Percentiles rank a stretch among this genome's conserved stretches.
phyloP scores from a whole-genome alignment of 35 echinoderm and acorn worm species.

The Heliocidaris tuberculata region DNA sequence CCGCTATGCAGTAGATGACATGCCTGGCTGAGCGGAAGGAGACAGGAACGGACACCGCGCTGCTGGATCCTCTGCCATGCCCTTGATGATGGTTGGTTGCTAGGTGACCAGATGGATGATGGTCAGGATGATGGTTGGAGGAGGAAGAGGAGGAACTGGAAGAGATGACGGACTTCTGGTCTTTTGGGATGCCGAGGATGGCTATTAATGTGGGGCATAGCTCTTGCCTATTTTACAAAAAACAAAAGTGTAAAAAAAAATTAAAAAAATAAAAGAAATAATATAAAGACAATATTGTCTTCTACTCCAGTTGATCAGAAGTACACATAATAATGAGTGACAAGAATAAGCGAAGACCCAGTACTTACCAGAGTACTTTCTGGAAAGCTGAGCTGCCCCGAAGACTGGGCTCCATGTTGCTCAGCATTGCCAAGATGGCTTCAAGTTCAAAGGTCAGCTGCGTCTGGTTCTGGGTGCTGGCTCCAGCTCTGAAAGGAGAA shows the following conservation, averaged over 20 bases:
- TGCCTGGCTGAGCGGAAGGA: constrained; percentile 66
- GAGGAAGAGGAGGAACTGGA: constrained; percentile 55
- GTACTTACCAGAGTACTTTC: constrained; percentile 82
- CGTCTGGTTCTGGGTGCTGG: constrained; percentile 63
- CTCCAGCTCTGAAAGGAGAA: constrained; percentile 28
- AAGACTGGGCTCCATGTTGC: constrained; percentile 62
- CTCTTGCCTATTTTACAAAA: constrained; percentile 69
- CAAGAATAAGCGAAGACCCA: not conserved
- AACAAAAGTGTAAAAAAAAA: not conserved
- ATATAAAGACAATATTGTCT: not conserved
- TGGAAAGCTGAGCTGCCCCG: constrained; percentile 69
- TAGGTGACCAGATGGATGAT: constrained; percentile 35
- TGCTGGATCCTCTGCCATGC: constrained; percentile 88
- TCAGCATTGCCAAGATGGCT: constrained; percentile 73
- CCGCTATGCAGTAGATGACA: constrained; percentile 82
- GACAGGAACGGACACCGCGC: constrained; percentile 63
- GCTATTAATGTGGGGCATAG: constrained; percentile 91
- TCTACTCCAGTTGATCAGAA: not conserved
- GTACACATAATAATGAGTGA: not conserved
- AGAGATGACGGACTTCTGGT: constrained; percentile 84
- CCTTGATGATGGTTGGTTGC: constrained; percentile 57
- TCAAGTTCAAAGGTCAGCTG: constrained; percentile 79
- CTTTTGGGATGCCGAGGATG: constrained; percentile 90
- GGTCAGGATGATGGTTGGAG: constrained; percentile 40
- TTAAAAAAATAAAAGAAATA: not conserved